These are phyloP conservation scores for Globodera ellingtonae DNA, from an alignment of 1,140 invertebrate genomes.

Conservation along the genomic window DNA sequence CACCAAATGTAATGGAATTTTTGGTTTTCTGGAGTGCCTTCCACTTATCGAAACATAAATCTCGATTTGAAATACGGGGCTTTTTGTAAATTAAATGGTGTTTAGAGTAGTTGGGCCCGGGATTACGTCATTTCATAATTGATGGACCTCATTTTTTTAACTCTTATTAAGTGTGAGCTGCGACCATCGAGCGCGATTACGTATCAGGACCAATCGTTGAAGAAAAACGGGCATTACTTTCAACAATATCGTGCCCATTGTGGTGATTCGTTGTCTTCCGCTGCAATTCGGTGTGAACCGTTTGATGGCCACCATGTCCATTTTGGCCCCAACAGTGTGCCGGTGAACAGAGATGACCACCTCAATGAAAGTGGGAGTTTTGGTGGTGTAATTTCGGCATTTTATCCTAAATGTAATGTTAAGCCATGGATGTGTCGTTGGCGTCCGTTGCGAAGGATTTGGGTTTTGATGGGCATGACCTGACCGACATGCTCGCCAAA, in stretches of 20 bases:
- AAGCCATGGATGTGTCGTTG: constrained; percentile 37
- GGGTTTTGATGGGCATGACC: constrained; percentile 42
- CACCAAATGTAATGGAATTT: no score
- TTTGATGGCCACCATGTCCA: not conserved
- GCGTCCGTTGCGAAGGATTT: constrained; percentile 46
- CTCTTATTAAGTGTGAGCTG: not conserved
- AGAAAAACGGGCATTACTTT: not conserved
- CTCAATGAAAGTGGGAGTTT: not conserved
- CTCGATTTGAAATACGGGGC: no score
- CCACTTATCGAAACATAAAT: no score
- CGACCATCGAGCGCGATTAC: no score
- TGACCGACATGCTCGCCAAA: constrained; percentile 43
- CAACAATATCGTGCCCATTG: not conserved
- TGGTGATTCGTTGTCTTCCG: not conserved
- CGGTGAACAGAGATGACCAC: not conserved
- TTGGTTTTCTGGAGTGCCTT: no score
- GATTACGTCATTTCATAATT: no score
- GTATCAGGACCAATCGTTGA: not conserved
- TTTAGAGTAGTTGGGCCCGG: no score
- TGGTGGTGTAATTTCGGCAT: no score
- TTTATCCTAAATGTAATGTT: not conserved
- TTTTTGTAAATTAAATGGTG: no score
- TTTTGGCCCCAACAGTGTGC: not conserved
- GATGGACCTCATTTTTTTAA: no score
- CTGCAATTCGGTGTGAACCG: not conserved